These are phyloP conservation scores for Apodemus agrarius DNA, from an alignment of 2,797 vertebrate genomes.

Conservation along the genomic window DNA sequence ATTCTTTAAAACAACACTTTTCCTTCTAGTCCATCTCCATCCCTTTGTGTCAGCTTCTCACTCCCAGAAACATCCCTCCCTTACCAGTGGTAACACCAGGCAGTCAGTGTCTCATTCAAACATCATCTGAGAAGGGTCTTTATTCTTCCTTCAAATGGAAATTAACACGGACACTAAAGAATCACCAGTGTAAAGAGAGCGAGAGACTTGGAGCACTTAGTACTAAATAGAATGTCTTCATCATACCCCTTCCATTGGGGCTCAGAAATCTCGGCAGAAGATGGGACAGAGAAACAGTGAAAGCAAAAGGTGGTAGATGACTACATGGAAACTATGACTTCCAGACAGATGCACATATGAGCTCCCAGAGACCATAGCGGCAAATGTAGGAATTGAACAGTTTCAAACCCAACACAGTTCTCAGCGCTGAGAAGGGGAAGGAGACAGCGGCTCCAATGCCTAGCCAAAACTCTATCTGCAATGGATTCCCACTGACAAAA, in stretches of 20 bases:
- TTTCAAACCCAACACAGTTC: background rate
- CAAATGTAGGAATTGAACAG: background rate
- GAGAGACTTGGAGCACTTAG: background rate
- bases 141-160: background rate
- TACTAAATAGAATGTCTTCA: background rate
- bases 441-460: background rate
- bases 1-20: background rate
- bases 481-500: background rate
- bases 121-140: background rate
- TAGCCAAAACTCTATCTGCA: background rate
- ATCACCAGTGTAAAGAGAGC: background rate
- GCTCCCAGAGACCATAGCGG: background rate
- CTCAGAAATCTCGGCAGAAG: background rate
- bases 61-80: background rate
- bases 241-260: background rate
- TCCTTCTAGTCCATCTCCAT: background rate
- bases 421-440: background rate
- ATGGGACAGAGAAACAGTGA: too few relatives aligned
- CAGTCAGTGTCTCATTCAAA: background rate
- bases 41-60: background rate
- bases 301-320: background rate
- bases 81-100: background rate
- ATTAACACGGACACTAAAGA: background rate
- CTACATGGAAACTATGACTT: background rate
- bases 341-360: background rate